These are phyloP conservation scores for Pseudolycoriella hygida DNA, from an alignment of 2,888 invertebrate species.

Conservation along the genomic window DNA sequence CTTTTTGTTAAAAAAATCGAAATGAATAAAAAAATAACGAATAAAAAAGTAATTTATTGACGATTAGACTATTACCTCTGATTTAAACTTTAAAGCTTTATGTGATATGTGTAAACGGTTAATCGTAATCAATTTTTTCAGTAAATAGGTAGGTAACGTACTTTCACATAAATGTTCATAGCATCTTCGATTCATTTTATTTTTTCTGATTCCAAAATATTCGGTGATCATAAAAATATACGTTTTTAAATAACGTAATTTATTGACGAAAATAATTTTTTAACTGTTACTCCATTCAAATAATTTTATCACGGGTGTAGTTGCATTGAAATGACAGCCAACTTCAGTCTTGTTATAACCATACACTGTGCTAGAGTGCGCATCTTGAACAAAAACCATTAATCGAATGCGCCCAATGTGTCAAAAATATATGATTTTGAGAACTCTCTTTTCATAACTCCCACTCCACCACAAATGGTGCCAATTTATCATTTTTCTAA, in stretches of 20 bases:
- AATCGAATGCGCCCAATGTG: too few species aligned
- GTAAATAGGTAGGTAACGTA: neutral
- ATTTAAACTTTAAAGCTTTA: neutral
- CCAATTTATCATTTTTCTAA: too few species aligned
- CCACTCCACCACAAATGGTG: too few species aligned
- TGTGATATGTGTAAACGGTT: neutral
- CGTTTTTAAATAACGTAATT: neutral
- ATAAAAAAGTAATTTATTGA: constrained; percentile 1
- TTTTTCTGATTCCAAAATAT: neutral
- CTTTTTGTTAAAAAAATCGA: neutral
- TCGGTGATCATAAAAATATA: neutral
- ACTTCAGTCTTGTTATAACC: too few species aligned
- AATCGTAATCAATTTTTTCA: neutral
- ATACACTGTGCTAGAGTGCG: too few species aligned
- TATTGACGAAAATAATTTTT: neutral
- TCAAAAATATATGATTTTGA: too few species aligned
- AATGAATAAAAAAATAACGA: neutral
- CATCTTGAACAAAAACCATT: too few species aligned
- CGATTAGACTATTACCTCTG: neutral
- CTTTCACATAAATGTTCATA: neutral
- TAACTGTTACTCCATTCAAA: neutral
- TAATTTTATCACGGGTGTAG: neutral
- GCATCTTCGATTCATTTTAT: too few species aligned
- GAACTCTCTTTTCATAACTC: too few species aligned
- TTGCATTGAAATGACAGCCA: too few species aligned